Evolutionary conservation across 2,113 vertebrate genomes (phyloP), one percentile per base, ranked within the genome.

Genomic region (Phocoena sinus): DNA sequence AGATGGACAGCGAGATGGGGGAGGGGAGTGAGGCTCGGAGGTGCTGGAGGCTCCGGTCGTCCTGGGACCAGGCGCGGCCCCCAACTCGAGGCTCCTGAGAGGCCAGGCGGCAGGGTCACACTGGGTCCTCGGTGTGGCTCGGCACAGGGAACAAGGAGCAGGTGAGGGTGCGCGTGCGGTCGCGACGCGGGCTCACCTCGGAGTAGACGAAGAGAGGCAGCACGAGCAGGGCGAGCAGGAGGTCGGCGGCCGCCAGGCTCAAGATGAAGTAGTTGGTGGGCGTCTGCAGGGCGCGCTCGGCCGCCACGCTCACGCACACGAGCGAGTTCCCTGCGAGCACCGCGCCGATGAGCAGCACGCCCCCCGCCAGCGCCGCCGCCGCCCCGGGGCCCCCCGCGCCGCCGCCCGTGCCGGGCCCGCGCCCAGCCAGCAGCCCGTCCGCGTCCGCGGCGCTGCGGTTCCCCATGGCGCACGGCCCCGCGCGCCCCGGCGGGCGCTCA

Each of bases 231-330:
- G 99, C 99, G 85, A 99, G 98, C 23, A 99, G 99, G 5, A 99
- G 97, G 97, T 99, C 99, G 0, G 99, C 99, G 9, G 99, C 99
- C 74, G 99, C 99, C 96, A 99, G 98, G 96, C 99, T 99, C 97
- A 99, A 99, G 83, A 99, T 99, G 98, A 99, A 99, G 98, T 99
- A 99, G 98, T 99, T 99, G 60, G 99, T 99, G 60, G 99, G 99
- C 28, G 99, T 99, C 98, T 99, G 99, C 74, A 99, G 97, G 62
- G 99, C 99, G 96, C 99, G 99, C 98, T 99, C 99, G 80, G 98
- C 97, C 95, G 99, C 99, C 92, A 99, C 99, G 97, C 99, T 99
- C 21, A 99, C 96, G 81, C 99, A 99, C 94, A 99, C 99, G 0
- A 99, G 99, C 91, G 99, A 98, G 97, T 99, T 99, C 33, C 99